phyloP scores from a whole-genome alignment of 2,888 invertebrate genomes.

The Operophtera brumata region DNA sequence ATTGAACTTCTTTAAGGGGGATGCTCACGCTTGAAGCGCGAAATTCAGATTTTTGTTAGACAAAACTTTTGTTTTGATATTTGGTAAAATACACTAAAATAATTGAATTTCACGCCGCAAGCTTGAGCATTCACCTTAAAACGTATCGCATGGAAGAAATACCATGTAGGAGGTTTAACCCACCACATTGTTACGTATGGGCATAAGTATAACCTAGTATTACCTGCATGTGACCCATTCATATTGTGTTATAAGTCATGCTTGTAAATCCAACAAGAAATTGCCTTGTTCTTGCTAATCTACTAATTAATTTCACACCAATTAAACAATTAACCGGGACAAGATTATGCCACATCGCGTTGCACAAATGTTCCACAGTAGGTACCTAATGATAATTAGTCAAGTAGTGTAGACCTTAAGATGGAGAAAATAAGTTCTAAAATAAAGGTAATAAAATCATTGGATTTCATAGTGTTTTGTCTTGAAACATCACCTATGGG shows the following conservation, averaged over 20 bases:
- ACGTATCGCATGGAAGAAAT: too few species aligned
- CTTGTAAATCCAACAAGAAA: constrained; percentile 9
- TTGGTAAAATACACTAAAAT: too few species aligned
- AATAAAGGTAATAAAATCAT: neutral
- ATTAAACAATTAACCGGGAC: constrained; percentile 31
- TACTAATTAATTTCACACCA: constrained; percentile 25
- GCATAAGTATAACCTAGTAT: too few species aligned
- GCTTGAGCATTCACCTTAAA: too few species aligned
- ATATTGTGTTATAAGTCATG: neutral
- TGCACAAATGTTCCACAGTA: constrained; percentile 22
- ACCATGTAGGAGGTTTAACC: too few species aligned
- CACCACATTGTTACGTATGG: neutral
- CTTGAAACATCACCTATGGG: neutral
- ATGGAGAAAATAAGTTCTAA: neutral
- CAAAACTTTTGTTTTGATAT: too few species aligned
- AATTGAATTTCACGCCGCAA: too few species aligned
- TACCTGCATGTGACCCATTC: too few species aligned
- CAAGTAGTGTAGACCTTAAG: constrained; percentile 1
- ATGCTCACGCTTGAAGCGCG: too few species aligned
- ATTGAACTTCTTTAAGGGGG: too few species aligned
- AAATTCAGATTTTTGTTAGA: too few species aligned
- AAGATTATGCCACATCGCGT: constrained; percentile 22
- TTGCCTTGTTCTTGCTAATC: constrained; percentile 20
- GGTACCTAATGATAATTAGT: neutral
- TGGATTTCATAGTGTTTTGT: neutral